Conservation (phyloP, 1,140 invertebrate species). For the Cataglyphis hispanica region DNA sequence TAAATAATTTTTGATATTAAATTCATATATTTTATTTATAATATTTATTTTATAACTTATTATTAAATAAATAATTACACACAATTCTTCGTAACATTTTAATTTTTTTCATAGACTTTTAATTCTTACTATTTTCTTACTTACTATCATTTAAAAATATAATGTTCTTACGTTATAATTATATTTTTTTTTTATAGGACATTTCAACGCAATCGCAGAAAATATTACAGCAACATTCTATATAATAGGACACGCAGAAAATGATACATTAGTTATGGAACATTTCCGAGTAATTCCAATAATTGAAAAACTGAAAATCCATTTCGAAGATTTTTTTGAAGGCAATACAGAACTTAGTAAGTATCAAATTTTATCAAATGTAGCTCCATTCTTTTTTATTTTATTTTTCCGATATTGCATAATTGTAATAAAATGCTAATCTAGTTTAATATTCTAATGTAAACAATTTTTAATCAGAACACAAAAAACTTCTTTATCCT, state of each 20-base stretch:
- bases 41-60: no score
- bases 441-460: no score
- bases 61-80: no score
- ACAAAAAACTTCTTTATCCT: no score
- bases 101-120: no score
- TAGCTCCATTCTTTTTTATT: neutral
- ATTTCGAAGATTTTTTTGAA: neutral
- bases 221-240: neutral
- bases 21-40: no score
- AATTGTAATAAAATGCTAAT: neutral
- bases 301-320: neutral
- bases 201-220: neutral
- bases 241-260: neutral
- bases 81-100: no score
- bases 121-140: no score
- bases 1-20: no score
- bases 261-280: neutral
- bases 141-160: no score
- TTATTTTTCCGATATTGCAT: neutral
- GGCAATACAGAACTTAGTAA: neutral
- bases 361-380: neutral
- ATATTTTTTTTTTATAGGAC: neutral
- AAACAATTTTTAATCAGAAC: no score
- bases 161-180: no score
- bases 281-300: neutral